Conservation (phyloP, 2,113 vertebrate species). For the Trogon surrucura region DNA sequence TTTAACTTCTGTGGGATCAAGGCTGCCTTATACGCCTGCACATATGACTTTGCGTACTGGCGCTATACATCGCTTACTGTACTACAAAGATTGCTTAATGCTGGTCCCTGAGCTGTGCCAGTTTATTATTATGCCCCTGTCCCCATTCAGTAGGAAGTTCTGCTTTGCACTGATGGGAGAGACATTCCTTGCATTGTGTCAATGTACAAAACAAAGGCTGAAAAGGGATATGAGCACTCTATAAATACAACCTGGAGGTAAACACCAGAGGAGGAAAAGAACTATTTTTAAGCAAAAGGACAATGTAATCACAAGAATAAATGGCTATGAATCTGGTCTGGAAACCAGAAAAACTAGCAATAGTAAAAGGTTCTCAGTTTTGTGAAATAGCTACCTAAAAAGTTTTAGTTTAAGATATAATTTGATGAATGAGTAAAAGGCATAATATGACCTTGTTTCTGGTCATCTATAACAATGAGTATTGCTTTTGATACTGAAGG, state of each 20-base stretch:
- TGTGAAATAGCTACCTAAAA: not conserved
- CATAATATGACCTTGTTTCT: not conserved
- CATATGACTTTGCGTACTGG: not conserved
- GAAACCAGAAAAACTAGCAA: not conserved
- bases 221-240: conserved; percentile 64
- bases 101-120: not conserved
- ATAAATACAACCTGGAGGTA: conserved; percentile 62
- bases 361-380: not conserved
- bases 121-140: not conserved
- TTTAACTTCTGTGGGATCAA: not conserved
- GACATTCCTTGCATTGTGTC: conserved; percentile 57
- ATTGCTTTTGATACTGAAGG: not conserved
- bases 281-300: conserved; percentile 65
- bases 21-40: not conserved
- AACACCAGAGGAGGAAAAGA: conserved; percentile 62
- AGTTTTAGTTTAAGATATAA: not conserved
- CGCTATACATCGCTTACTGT: not conserved
- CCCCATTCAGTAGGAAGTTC: conserved; percentile 39
- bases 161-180: conserved; percentile 34
- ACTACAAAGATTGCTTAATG: not conserved
- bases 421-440: not conserved
- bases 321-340: not conserved
- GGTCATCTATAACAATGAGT: not conserved
- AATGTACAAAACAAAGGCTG: conserved; percentile 59
- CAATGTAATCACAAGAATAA: conserved; percentile 54